phyloP scores from a whole-genome alignment of 2,113 vertebrate genomes.

The Camelus dromedarius region DNA sequence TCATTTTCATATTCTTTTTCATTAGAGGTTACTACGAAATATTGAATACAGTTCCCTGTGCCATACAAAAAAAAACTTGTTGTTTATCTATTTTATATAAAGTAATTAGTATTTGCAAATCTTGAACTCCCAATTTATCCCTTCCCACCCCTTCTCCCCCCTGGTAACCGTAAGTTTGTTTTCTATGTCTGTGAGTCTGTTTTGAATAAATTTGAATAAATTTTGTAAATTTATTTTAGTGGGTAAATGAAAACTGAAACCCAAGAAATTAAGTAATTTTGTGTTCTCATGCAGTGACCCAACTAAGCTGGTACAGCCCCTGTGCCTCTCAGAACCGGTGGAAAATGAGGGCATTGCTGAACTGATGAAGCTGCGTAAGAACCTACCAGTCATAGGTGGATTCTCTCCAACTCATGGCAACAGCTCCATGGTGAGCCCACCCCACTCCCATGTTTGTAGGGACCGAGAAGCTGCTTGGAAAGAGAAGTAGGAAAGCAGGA shows the following conservation, averaged over 20 bases:
- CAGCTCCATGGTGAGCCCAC: neutral
- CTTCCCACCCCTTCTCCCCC: too few species aligned
- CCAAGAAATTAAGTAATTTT: neutral
- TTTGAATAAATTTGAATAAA: too few species aligned
- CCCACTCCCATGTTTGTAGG: too few species aligned
- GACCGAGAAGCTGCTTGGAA: neutral
- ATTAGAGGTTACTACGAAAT: too few species aligned
- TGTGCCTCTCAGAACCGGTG: neutral
- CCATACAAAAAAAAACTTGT: too few species aligned
- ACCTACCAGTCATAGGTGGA: neutral
- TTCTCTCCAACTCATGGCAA: neutral
- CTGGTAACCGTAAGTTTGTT: too few species aligned
- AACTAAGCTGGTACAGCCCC: neutral
- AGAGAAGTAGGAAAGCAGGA: neutral
- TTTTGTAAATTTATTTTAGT: neutral
- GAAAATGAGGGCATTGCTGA: neutral
- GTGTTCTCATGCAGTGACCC: neutral
- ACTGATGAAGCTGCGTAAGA: neutral
- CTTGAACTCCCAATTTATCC: too few species aligned
- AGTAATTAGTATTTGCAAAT: too few species aligned
- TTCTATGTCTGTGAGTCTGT: too few species aligned
- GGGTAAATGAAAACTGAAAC: neutral
- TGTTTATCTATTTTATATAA: too few species aligned
- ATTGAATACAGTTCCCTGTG: too few species aligned
- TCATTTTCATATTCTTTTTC: too few species aligned